Evolutionary conservation across 2,888 invertebrate species (phyloP).

Genomic region (Diadegma fenestrale): DNA sequence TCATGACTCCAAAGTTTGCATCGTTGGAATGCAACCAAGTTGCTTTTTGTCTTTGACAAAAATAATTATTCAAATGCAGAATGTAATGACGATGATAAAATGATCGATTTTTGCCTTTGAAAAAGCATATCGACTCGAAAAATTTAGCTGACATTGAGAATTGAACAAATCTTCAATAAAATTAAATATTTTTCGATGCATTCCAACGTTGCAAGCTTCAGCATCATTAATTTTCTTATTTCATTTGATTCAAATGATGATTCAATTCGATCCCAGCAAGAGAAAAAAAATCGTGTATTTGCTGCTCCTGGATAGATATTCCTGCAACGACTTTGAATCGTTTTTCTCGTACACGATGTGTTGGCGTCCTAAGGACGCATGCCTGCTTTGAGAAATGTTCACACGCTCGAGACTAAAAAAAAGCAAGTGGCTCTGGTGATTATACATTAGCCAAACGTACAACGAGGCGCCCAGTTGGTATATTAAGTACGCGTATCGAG

Average conservation of each 20-base stretch:
- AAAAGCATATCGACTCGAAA: no score
- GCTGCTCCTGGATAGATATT: not conserved
- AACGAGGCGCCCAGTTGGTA: slow-evolving; percentile 26
- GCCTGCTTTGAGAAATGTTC: slow-evolving; percentile 39
- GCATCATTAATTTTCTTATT: not conserved
- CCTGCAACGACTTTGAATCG: not conserved
- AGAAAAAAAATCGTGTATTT: not conserved
- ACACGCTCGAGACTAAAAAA: slow-evolving; percentile 46
- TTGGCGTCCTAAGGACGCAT: not conserved
- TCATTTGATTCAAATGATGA: not conserved
- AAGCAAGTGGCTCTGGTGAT: slow-evolving; percentile 28
- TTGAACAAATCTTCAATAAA: no score
- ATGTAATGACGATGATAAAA: no score
- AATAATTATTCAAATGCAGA: no score
- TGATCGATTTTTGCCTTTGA: no score
- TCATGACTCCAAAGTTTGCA: no score
- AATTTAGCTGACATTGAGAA: no score
- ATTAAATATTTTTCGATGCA: no score
- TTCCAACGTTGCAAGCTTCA: no score
- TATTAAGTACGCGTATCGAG: slow-evolving; percentile 31
- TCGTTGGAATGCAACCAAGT: no score
- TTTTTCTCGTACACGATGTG: not conserved
- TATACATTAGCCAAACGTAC: slow-evolving; percentile 58
- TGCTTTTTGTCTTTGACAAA: no score
- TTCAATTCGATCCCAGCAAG: not conserved